Base-by-base conservation (phyloP, 1,140 invertebrate genomes). In the Magallana ariakensis region DNA sequence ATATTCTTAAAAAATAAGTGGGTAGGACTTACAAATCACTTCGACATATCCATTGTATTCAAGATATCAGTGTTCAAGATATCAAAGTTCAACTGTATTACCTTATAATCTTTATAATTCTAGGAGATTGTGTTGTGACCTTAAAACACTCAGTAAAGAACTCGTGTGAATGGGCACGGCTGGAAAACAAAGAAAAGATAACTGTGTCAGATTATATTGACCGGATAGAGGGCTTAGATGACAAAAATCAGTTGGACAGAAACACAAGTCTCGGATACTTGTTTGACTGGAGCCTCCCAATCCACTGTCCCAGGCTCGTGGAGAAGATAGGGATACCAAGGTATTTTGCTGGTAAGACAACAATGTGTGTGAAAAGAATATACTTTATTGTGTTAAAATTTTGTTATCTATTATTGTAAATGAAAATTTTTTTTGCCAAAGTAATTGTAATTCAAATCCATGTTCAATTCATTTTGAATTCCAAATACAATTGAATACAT, bases 241-340 rank as follows among this genome's bases (percentile, higher is more conserved):
- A 56, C 54, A 60, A 0, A n/a, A 54, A 33, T 13, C 33, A 81
- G 22, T 75, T 53, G 56, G 66, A 57, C 7, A 70, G 89, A 46
- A 57, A 87, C 7, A 83, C 88, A 46, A 46, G 33, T 46, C 33
- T n/a, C 2, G 66, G 66, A 11, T 93, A 93, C 85, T 83, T 94
- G 57, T 94, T 94, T 93, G 93, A 94, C 83, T 94, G 93, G 93
- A 93, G 92, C 86, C 75, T 94, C 70, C 93, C 93, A 0, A 66
- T 93, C 57, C 90, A 93, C 83, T 93, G 92, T 87, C 92, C 91
- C 9, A 11, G 88, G 7, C 85, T 93, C 70, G 91, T 91, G 10
- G n/a, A 91, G 22, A 89, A 92, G 70, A 58, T 94, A 3, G 90
- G 81, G 19, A 90, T 93, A 62, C 93, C 93, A 1, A 91, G 90